phyloP scores from a whole-genome alignment of 2,888 invertebrate species.

The Lacanobia oleracea region DNA sequence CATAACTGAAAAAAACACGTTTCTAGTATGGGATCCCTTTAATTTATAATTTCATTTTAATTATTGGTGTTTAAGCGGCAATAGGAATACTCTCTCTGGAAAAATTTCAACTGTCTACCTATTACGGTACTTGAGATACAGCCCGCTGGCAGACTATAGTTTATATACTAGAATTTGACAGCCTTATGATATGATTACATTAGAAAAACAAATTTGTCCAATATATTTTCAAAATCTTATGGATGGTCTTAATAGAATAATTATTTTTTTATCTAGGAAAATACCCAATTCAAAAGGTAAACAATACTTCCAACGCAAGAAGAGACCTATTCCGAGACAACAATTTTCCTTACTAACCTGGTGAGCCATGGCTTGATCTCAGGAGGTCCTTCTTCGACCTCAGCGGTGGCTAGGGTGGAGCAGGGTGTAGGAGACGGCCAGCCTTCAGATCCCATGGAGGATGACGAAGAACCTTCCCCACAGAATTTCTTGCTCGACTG shows the following conservation, averaged over 20 bases:
- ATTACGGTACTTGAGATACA: too few species aligned
- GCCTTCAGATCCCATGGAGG: constrained; percentile 62
- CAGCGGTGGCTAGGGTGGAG: constrained; percentile 56
- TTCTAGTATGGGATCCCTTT: too few species aligned
- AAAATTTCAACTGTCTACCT: too few species aligned
- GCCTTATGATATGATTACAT: not conserved
- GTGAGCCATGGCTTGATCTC: constrained; percentile 85
- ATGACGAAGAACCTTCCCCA: constrained; percentile 74
- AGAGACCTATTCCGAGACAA: not conserved
- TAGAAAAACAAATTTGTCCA: not conserved
- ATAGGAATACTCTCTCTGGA: too few species aligned
- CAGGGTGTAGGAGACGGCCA: constrained; percentile 68
- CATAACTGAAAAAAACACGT: too few species aligned
- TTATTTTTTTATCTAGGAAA: too few species aligned
- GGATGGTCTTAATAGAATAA: too few species aligned
- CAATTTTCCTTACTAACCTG: constrained; percentile 69
- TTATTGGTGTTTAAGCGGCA: too few species aligned
- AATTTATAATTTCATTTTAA: too few species aligned
- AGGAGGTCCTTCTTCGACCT: constrained; percentile 73
- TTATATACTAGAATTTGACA: too few species aligned
- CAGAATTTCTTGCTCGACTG: constrained; percentile 84
- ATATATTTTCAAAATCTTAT: too few species aligned
- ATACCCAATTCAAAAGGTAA: not conserved
- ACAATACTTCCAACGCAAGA: not conserved
- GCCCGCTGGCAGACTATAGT: too few species aligned